phyloP scores from a whole-genome alignment of 2,797 vertebrate genomes.

The Ataeniobius toweri region DNA sequence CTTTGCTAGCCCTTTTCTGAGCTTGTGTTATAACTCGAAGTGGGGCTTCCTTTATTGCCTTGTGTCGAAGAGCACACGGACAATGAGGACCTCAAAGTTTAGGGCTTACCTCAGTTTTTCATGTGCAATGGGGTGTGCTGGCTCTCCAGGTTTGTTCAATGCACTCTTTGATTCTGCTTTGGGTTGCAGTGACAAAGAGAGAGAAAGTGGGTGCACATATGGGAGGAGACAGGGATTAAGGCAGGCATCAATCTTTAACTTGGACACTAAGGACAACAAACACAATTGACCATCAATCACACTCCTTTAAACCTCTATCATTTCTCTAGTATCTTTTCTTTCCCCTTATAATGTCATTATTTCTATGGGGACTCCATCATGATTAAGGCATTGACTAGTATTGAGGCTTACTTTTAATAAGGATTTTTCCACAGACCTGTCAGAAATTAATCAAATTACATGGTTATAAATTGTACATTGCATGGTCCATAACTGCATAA shows the following conservation, averaged over 20 bases:
- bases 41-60: constrained; percentile 70
- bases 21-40: constrained; percentile 61
- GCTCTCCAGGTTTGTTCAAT: constrained; percentile 69
- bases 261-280: constrained; percentile 53
- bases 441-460: constrained; percentile 63
- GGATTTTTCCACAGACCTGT: constrained; percentile 41
- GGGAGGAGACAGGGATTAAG: constrained; percentile 67
- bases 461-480: constrained; percentile 69
- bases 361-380: constrained; percentile 2
- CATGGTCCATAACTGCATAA: constrained; percentile 70
- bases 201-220: constrained; percentile 59
- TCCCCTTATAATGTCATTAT: background rate
- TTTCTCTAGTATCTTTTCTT: constrained; percentile 3
- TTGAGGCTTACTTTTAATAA: constrained; percentile 33
- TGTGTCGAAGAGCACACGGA: constrained; percentile 68
- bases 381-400: constrained; percentile 26
- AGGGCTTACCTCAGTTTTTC: constrained; percentile 71
- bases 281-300: constrained; percentile 54
- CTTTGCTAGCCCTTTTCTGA: constrained; percentile 61
- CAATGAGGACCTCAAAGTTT: constrained; percentile 73
- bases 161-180: constrained; percentile 68
- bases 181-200: constrained; percentile 54
- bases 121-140: constrained; percentile 76
- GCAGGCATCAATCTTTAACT: constrained; percentile 74
- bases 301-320: constrained; percentile 13